A percentile compares a stretch with the other conserved stretches of the same genome.
phyloP scores from a whole-genome alignment of 2,888 invertebrate genomes.

The Lagria hirta region DNA sequence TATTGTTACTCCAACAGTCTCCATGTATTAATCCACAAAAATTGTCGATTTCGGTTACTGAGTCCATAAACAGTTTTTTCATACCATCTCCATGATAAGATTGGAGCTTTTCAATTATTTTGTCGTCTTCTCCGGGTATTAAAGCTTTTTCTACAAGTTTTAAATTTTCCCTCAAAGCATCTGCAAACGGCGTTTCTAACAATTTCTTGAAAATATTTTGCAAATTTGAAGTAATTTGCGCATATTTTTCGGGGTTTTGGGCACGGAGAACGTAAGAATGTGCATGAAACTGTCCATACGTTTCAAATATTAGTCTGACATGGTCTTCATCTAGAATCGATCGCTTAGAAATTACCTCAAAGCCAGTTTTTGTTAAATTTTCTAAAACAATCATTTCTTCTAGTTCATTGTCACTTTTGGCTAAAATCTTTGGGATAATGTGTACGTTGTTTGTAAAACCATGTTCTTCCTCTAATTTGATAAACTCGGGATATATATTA shows the following conservation, averaged over 20 bases:
- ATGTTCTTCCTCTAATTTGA: too few species aligned
- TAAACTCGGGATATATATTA: background rate
- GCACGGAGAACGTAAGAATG: conserved; percentile 12
- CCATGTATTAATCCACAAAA: conserved; percentile 33
- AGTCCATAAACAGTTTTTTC: background rate
- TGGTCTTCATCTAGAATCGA: conserved; percentile 14
- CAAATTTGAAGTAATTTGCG: background rate
- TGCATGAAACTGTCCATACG: conserved; percentile 18
- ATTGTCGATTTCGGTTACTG: too few species aligned
- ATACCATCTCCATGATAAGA: conserved; percentile 6
- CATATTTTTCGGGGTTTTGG: conserved; percentile 16
- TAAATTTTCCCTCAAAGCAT: background rate
- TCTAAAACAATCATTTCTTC: conserved; percentile 16
- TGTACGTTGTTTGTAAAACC: too few species aligned
- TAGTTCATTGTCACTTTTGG: too few species aligned
- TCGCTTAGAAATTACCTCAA: conserved; percentile 18
- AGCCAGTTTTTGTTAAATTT: conserved; percentile 13
- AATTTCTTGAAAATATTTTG: conserved; percentile 6
- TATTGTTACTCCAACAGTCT: conserved; percentile 33
- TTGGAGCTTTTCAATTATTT: conserved; percentile 9
- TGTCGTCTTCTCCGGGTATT: conserved; percentile 13
- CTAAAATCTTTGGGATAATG: too few species aligned
- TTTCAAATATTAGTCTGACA: conserved; percentile 15
- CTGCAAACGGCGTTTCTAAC: too few species aligned
- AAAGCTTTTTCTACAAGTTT: conserved; percentile 5